A percentile compares a stretch with the other conserved stretches of the same genome.
Conservation (phyloP, 1,140 invertebrate genomes). For the Liolophura sinensis region DNA sequence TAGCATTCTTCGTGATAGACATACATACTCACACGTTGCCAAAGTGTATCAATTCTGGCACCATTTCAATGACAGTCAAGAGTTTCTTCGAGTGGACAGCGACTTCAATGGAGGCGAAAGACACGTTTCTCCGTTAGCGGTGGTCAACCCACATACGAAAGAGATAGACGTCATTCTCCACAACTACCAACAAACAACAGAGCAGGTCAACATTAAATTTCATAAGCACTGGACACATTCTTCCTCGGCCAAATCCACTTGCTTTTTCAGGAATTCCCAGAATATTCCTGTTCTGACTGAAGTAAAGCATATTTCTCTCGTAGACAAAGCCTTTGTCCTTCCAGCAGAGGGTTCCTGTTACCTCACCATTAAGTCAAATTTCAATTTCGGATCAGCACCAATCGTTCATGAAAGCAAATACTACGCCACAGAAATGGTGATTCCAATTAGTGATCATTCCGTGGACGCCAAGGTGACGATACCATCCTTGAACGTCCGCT, state of each 20-base stretch:
- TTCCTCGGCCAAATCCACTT: conserved; percentile 2
- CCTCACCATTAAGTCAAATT: too few relatives aligned
- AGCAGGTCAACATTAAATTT: conserved; percentile 6
- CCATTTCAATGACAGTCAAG: conserved; percentile 4
- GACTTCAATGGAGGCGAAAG: conserved; percentile 6
- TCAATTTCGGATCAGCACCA: too few relatives aligned
- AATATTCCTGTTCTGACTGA: too few relatives aligned
- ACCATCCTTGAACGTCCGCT: too few relatives aligned
- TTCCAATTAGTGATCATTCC: too few relatives aligned
- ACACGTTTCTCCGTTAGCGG: conserved; percentile 8
- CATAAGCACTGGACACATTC: conserved; percentile 5
- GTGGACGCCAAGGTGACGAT: too few relatives aligned
- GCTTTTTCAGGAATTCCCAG: conserved; percentile 5
- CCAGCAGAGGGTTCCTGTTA: too few relatives aligned
- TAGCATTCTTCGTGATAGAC: conserved; percentile 8
- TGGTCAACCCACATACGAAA: conserved; percentile 2
- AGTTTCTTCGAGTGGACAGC: conserved; percentile 9
- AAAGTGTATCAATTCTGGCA: conserved; percentile 11
- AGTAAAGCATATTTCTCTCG: too few relatives aligned
- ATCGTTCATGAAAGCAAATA: too few relatives aligned
- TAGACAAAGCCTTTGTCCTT: too few relatives aligned
- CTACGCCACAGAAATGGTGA: too few relatives aligned
- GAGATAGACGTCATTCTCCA: conserved; percentile 8
- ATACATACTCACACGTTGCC: conserved; percentile 3
- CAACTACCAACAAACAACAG: conserved; percentile 3